Evolutionary conservation across 2,113 vertebrate species (phyloP), one percentile per base, ranked within the genome.

Genomic region (Ophiodon elongatus): DNA sequence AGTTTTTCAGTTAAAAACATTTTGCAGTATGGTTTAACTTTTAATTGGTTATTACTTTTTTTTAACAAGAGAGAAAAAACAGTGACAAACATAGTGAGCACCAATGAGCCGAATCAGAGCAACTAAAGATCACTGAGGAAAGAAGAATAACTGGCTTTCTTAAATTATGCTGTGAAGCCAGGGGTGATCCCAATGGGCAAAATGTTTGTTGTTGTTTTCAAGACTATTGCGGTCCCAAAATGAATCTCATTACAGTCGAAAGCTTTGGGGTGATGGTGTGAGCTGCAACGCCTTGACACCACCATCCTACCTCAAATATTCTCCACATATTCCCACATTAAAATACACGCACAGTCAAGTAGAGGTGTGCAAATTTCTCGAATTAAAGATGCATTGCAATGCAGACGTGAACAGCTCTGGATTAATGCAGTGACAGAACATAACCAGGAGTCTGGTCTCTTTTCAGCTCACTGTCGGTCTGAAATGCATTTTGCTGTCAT

Each of bases 241-340:
- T 83, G 71, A 72, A 17, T n/a, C 69, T 90, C 75, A 87, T 89
- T 84, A 54, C 41, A 76, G 83, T 57, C 50, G 81, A 80, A 80
- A 85, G 31, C 60, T 56, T 76, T 15, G 79, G 78, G 64, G 21
- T 66, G 39, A 70, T 15, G 27, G 57, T 71, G 59, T 81, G 52
- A 83, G 73, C 85, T 57, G 60, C 31, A 73, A 67, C 64, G 64
- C 70, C 82, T 47, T 71, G 57, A 66, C 57, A 19, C 59, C 8
- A 52, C 31, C 68, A 76, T 59, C 64, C 29, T 11, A 63, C 50
- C 57, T 85, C 29, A 80, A 72, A 75, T 33, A 54, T 76, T 76
- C 70, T 73, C 60, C 4, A 31, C 62, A 76, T 1, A 27, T 77
- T 72, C 19, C 69, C 54, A 73, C 35, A 65, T 29, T 23, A 31